These are phyloP conservation scores for Esox niger DNA, from an alignment of 2,113 vertebrate species.

Conservation along the genomic window DNA sequence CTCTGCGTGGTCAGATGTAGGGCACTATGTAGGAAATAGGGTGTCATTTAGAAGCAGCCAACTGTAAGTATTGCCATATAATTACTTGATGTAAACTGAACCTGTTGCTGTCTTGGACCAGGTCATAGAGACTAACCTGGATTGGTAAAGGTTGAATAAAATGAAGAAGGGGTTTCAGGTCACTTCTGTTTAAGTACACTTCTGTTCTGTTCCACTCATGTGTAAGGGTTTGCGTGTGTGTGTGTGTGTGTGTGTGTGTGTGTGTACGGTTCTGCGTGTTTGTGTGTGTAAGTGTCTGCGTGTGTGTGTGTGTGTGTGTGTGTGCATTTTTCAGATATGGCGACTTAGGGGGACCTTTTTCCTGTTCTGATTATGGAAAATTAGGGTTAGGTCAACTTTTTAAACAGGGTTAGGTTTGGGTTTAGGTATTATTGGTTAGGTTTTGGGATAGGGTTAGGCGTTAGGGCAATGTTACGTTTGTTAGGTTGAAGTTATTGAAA, in stretches of 20 bases:
- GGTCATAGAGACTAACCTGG: slow-evolving; percentile 3
- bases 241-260: not conserved
- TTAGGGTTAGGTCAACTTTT: too few species aligned
- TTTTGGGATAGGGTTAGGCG: too few species aligned
- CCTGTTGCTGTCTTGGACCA: slow-evolving; percentile 2
- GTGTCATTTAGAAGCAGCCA: not conserved
- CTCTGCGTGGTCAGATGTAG: too few species aligned
- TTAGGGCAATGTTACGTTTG: too few species aligned
- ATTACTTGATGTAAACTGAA: slow-evolving; percentile 3
- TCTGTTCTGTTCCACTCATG: not conserved
- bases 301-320: not conserved
- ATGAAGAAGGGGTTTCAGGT: not conserved
- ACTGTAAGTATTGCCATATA: not conserved
- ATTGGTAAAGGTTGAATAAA: not conserved
- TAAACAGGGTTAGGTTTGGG: too few species aligned
- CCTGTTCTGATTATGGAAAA: too few species aligned
- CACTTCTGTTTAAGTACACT: not conserved
- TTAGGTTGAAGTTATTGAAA: too few species aligned
- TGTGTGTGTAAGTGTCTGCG: not conserved
- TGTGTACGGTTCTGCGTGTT: not conserved
- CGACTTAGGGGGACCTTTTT: too few species aligned
- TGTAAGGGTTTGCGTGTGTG: not conserved
- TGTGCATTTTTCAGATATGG: not conserved
- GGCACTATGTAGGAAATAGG: not conserved
- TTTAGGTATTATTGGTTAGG: too few species aligned